phyloP scores from a whole-genome alignment of 2,888 invertebrate genomes.

The Dryomyza anilis region DNA sequence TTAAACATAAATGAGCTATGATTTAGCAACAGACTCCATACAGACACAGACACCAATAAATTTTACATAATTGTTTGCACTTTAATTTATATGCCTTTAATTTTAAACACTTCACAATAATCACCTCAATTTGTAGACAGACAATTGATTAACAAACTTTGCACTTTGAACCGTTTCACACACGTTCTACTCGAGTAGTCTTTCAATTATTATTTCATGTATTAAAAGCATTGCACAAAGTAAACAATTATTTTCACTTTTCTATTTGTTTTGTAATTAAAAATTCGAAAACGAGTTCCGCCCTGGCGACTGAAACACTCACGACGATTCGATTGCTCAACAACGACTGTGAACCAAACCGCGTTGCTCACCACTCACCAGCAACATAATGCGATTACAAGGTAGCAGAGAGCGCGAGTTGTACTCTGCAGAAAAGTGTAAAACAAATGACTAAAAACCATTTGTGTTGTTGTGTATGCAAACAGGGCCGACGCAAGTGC shows the following conservation, averaged over 20 bases:
- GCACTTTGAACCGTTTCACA: not conserved
- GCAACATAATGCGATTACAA: no score
- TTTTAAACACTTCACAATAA: not conserved
- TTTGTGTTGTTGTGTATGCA: no score
- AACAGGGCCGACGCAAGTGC: no score
- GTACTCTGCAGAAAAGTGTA: no score
- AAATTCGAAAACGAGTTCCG: not conserved
- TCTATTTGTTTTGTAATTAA: no score
- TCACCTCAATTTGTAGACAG: not conserved
- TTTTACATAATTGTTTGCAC: not conserved
- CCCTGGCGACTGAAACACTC: not conserved
- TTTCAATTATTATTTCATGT: not conserved
- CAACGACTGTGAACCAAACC: not conserved
- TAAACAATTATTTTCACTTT: not conserved
- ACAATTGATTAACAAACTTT: not conserved
- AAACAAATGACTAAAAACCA: no score
- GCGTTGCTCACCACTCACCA: not conserved
- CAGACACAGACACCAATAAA: not conserved
- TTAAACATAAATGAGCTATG: no score
- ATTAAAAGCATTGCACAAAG: not conserved
- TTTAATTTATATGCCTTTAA: not conserved
- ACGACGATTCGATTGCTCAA: conserved; percentile 15
- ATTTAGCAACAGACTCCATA: not conserved
- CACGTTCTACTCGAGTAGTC: not conserved
- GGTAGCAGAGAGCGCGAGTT: no score